Evolutionary conservation across 2,888 invertebrate genomes (phyloP).

Genomic region (Drosophila mettleri): DNA sequence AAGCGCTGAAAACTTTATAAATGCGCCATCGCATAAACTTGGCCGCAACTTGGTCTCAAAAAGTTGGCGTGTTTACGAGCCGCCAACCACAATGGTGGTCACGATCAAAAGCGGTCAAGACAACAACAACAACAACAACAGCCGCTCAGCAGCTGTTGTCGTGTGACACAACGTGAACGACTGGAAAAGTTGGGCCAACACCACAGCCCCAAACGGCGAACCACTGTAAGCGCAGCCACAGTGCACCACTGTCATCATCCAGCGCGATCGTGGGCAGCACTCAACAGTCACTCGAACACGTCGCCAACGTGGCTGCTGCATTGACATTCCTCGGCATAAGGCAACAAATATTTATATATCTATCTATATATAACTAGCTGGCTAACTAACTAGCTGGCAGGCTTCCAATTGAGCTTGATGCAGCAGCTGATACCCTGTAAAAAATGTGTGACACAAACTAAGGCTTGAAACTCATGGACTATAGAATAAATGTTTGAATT

Average conservation of each 20-base stretch:
- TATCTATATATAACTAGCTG: slow-evolving; percentile 4
- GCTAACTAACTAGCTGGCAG: background rate
- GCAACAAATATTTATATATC: slow-evolving; percentile 26
- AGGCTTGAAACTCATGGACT: background rate
- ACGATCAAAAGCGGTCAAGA: slow-evolving; percentile 79
- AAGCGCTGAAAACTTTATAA: slow-evolving; percentile 81
- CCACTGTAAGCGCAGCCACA: slow-evolving; percentile 2
- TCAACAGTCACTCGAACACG: slow-evolving; percentile 35
- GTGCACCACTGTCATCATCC: background rate
- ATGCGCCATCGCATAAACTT: slow-evolving; percentile 74
- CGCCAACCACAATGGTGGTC: slow-evolving; percentile 81
- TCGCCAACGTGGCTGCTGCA: slow-evolving; percentile 66
- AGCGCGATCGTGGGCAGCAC: slow-evolving; percentile 68
- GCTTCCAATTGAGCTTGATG: background rate
- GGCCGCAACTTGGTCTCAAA: slow-evolving; percentile 50
- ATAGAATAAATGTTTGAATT: background rate
- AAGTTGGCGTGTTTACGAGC: slow-evolving; percentile 77
- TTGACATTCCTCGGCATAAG: slow-evolving; percentile 63
- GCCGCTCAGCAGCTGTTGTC: slow-evolving; percentile 38
- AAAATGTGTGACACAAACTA: background rate
- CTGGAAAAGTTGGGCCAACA: slow-evolving; percentile 25
- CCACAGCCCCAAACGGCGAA: slow-evolving; percentile 1
- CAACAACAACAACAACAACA: slow-evolving; percentile 36
- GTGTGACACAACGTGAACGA: slow-evolving; percentile 60
- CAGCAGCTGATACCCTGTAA: slow-evolving; percentile 20